Evolutionary conservation across 2,888 invertebrate species (phyloP), one percentile per base, ranked within the genome.

Genomic region (Baronia brevicornis): DNA sequence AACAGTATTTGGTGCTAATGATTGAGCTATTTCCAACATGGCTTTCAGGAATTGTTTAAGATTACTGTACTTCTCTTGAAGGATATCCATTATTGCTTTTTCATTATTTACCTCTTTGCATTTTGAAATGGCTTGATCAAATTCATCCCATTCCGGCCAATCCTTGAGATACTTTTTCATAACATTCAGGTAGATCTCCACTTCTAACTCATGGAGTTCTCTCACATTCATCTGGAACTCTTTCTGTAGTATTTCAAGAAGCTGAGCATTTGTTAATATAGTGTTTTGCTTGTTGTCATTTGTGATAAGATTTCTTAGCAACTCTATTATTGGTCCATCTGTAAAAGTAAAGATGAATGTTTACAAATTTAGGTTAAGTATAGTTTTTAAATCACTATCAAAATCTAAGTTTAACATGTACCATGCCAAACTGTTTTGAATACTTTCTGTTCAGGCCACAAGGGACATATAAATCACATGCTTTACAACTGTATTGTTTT

Each of bases 141-240:
- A 60, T 1, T 60, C 60, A 8, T 78, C 70, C 80, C 80, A 80
- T 6, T 65, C 57, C 0, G 80, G 77, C 80, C 80, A 80, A 25
- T 70, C 65, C 48, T 77, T 78, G 0, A 80, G 38, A 33, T 58
- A 79, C 30, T 67, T 73, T 32, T 80, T 80, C 5, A 77, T 54
- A 0, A 77, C 51, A 7, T 64, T 69, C 4, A 80, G 39, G 23
- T 71, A 77, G 8, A 78, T 67, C 1, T 78, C 71, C 0, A 67
- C 45, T 49, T 73, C 70, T 1, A 80, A 28, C 1, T 58, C 59
- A 1, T 72, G 72, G 0, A 63, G 38, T 0, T 47, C 38, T 0
- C 42, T 25, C 0, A 67, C 38, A 1, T 69, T 49, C 4, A 73
- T 61, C 1, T 54, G 10, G 9, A 73, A 75, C 24, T 80, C 80